Conservation (phyloP, 1,140 invertebrate genomes). For the Trichonephila inaurata region DNA sequence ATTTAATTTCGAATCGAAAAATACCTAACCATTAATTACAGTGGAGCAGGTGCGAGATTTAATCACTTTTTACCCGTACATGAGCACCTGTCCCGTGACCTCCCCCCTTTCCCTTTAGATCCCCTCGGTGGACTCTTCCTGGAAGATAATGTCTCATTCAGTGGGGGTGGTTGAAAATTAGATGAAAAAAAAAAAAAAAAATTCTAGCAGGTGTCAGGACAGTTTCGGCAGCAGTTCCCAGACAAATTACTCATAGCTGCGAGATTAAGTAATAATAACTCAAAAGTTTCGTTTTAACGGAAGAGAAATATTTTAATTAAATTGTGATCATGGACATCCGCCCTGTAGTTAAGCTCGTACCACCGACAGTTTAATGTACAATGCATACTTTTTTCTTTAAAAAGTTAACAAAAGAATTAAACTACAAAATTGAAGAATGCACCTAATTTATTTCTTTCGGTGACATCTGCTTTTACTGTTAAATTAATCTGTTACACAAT, state of each 20-base stretch:
- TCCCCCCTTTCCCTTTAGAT: not conserved
- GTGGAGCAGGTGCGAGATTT: slow-evolving; percentile 63
- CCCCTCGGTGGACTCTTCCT: not conserved
- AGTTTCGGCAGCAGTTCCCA: not conserved
- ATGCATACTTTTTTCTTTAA: not conserved
- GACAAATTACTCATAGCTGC: not conserved
- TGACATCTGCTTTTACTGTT: too few relatives aligned
- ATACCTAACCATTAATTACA: slow-evolving; percentile 71
- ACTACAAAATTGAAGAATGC: not conserved
- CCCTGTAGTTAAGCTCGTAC: not conserved
- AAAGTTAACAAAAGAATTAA: not conserved
- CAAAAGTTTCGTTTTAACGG: not conserved
- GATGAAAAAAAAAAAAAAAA: not conserved
- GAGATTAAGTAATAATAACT: slow-evolving; percentile 6
- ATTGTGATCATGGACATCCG: not conserved
- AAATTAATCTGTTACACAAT: too few relatives aligned
- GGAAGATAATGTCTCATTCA: slow-evolving; percentile 16
- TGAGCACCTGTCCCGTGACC: slow-evolving; percentile 55
- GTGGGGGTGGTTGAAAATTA: not conserved
- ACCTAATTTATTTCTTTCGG: too few relatives aligned
- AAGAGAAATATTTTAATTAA: slow-evolving; percentile 8
- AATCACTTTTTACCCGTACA: slow-evolving; percentile 67
- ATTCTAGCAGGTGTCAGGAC: not conserved
- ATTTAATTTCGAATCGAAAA: slow-evolving; percentile 48
- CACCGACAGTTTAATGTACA: not conserved